Conservation (phyloP, 2,797 vertebrate species). For the Sardinella longiceps region DNA sequence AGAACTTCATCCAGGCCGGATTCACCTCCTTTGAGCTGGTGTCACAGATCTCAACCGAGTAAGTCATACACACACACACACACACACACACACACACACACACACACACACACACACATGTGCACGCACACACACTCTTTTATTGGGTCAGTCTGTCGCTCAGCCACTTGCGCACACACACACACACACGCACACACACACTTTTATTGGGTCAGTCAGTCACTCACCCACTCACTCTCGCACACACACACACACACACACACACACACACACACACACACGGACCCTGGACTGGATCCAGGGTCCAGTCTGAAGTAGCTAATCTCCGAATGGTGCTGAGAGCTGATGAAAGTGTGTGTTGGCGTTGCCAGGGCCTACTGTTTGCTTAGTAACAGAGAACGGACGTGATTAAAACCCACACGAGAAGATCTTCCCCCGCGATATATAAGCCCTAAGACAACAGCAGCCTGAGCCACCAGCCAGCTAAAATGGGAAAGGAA, state of each 20-base stretch:
- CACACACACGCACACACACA: slow-evolving; percentile 17
- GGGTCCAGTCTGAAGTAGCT: neutral
- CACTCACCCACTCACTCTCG: neutral
- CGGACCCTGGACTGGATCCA: neutral
- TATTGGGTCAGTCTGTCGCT: neutral
- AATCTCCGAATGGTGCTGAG: neutral
- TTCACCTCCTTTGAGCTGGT: slow-evolving; percentile 80
- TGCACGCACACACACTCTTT: slow-evolving; percentile 14
- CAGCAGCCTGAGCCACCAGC: neutral
- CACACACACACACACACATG: no score
- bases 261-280: slow-evolving; percentile 11
- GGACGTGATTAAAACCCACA: slow-evolving; percentile 9
- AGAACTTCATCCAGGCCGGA: slow-evolving; percentile 79
- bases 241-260: neutral
- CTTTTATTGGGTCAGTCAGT: neutral
- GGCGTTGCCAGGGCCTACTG: neutral
- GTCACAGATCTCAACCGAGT: slow-evolving; percentile 81
- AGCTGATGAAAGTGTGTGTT: slow-evolving; percentile 13
- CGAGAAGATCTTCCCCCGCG: neutral
- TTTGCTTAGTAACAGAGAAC: slow-evolving; percentile 15
- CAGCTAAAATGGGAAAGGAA: slow-evolving; percentile 13
- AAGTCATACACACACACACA: slow-evolving; percentile 50
- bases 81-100: neutral
- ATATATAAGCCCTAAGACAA: neutral
- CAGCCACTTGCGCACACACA: neutral